Percentiles rank a stretch among this genome's conserved stretches.
Evolutionary conservation across 2,113 vertebrate species (phyloP).

Genomic region (Neolamprologus variostigma): DNA sequence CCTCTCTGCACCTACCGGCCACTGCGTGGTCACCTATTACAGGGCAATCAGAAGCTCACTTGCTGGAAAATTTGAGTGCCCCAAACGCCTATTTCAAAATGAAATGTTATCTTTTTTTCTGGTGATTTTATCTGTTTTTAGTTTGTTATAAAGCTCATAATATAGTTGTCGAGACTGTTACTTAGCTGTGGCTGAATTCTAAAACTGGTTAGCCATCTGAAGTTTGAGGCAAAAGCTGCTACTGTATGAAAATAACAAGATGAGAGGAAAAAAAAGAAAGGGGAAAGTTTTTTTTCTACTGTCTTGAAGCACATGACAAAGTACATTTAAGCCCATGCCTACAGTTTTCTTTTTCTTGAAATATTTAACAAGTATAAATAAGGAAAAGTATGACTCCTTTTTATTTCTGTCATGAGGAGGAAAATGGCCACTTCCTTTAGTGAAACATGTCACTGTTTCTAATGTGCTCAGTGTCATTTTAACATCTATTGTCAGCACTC

Average conservation of each 20-base stretch:
- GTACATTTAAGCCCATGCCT: not conserved
- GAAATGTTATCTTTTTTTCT: conserved; percentile 7
- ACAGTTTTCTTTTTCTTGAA: not conserved
- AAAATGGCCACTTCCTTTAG: not conserved
- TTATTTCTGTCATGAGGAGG: not conserved
- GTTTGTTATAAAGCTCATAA: not conserved
- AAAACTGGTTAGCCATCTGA: not conserved
- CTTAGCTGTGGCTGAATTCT: conserved; percentile 11
- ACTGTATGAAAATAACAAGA: not conserved
- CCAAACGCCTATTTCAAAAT: conserved; percentile 45
- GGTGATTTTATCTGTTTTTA: not conserved
- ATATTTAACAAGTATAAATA: not conserved
- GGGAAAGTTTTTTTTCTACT: not conserved
- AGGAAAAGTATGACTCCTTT: not conserved
- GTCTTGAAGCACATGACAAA: not conserved
- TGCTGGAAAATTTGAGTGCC: not conserved
- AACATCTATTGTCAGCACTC: not conserved
- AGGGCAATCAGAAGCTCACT: conserved; percentile 24
- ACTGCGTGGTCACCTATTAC: conserved; percentile 59
- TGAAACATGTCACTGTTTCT: not conserved
- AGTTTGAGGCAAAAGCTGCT: conserved; percentile 13
- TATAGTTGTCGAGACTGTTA: not conserved
- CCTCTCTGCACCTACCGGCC: conserved; percentile 45
- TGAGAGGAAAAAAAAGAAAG: not conserved
- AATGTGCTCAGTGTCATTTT: not conserved